These are phyloP conservation scores for Paracentrotus lividus DNA, from an alignment of 53 echinoderm and acorn worm genomes.

Conservation along the genomic window DNA sequence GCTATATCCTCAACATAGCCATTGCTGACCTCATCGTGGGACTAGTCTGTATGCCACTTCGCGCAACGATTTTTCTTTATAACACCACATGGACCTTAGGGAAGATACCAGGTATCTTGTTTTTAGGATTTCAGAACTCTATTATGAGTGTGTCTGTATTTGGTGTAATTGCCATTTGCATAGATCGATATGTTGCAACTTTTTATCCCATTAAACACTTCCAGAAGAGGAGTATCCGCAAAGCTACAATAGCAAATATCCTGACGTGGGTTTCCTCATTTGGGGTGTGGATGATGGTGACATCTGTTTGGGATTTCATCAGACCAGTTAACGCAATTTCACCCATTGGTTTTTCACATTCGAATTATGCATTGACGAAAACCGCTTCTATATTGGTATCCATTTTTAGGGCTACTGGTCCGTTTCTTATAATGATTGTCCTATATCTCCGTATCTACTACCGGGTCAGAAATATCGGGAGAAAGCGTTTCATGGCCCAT, in stretches of 20 bases:
- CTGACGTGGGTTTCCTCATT: neutral
- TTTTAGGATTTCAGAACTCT: conserved; percentile 6
- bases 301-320: neutral
- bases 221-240: neutral
- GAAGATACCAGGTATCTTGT: neutral
- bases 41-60: conserved; percentile 11
- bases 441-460: neutral
- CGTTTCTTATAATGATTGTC: neutral
- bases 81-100: conserved; percentile 1
- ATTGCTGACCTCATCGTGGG: conserved; percentile 26
- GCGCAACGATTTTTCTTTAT: neutral
- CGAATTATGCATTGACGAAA: conserved; percentile 1
- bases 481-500: neutral
- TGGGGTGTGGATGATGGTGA: neutral
- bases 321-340: neutral
- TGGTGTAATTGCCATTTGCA: conserved; percentile 22
- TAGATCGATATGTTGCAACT: conserved; percentile 23
- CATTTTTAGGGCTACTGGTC: neutral
- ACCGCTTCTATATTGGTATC: neutral
- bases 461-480: neutral
- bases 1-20: conserved; percentile 20
- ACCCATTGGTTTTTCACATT: neutral
- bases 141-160: conserved; percentile 13
- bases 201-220: conserved; percentile 44
- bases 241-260: neutral